A percentile compares a stretch with the other conserved stretches of the same genome.
These are phyloP conservation scores for Peromyscus melanophrys DNA, from an alignment of 2,797 vertebrate genomes.

Conservation along the genomic window DNA sequence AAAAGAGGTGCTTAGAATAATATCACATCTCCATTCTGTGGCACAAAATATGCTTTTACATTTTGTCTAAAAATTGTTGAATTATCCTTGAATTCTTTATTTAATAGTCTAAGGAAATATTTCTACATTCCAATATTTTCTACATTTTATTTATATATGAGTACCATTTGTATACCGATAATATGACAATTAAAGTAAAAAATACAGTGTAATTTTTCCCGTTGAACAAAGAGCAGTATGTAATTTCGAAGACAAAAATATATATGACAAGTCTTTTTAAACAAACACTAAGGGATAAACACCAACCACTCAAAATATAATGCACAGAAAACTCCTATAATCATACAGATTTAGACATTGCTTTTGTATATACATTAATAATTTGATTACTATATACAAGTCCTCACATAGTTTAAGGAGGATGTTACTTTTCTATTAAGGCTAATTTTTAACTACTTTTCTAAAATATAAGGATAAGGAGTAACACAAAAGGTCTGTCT, in stretches of 20 bases:
- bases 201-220: constrained; percentile 13
- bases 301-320: constrained; percentile 20
- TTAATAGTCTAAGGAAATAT: constrained; percentile 43
- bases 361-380: neutral
- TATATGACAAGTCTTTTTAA: constrained; percentile 47
- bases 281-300: neutral
- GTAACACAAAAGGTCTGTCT: neutral
- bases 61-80: constrained; percentile 43
- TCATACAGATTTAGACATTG: constrained; percentile 2
- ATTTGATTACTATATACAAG: neutral
- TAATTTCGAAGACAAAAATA: constrained; percentile 41
- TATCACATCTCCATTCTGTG: constrained; percentile 12
- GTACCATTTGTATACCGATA: neutral
- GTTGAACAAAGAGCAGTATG: constrained; percentile 35
- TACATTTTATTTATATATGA: constrained; percentile 45
- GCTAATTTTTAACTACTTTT: neutral
- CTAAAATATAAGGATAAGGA: constrained; percentile 35
- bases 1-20: constrained; percentile 39
- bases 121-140: neutral
- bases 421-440: constrained; percentile 14
- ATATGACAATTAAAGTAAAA: constrained; percentile 61
- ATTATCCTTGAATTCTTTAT: constrained; percentile 14
- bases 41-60: constrained; percentile 48
- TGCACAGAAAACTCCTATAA: constrained; percentile 55
- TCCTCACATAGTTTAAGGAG: neutral